phyloP scores from a whole-genome alignment of 2,797 vertebrate species.

The Gallinago stenura region DNA sequence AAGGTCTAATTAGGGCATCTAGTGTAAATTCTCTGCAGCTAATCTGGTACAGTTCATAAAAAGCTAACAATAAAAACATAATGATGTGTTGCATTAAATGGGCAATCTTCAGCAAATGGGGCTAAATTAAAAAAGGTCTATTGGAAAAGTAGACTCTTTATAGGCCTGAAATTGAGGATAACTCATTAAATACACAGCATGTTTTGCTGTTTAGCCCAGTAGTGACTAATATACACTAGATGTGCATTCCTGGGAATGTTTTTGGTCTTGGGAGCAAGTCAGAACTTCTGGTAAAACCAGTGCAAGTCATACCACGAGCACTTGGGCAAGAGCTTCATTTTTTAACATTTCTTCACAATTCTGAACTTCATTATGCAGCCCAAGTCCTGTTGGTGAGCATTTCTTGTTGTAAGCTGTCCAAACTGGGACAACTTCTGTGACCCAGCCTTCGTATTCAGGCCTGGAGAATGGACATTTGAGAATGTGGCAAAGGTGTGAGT shows the following conservation, averaged over 20 bases:
- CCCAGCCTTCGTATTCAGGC: background rate
- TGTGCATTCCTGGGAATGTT: constrained; percentile 25
- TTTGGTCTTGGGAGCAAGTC: constrained; percentile 14
- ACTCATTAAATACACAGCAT: constrained; percentile 50
- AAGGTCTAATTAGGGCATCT: constrained; percentile 71
- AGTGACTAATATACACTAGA: constrained; percentile 22
- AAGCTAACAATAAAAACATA: constrained; percentile 70
- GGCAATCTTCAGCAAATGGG: constrained; percentile 66
- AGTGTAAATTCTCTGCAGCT: constrained; percentile 56
- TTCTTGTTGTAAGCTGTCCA: background rate
- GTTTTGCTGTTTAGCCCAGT: constrained; percentile 33
- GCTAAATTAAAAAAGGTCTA: constrained; percentile 66
- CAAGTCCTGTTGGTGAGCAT: background rate
- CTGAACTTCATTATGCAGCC: background rate
- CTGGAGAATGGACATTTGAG: background rate
- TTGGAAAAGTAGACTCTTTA: constrained; percentile 65
- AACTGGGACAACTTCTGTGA: background rate
- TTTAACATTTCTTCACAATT: background rate
- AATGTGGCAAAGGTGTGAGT: background rate
- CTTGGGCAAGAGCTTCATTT: background rate
- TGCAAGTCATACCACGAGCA: background rate
- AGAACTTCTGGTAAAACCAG: constrained; percentile 16
- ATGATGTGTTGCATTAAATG: constrained; percentile 73
- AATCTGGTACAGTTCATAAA: constrained; percentile 72
- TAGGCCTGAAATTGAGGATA: constrained; percentile 62